Evolutionary conservation across 2,888 invertebrate genomes (phyloP).

Genomic region (Crossocerus cetratus): DNA sequence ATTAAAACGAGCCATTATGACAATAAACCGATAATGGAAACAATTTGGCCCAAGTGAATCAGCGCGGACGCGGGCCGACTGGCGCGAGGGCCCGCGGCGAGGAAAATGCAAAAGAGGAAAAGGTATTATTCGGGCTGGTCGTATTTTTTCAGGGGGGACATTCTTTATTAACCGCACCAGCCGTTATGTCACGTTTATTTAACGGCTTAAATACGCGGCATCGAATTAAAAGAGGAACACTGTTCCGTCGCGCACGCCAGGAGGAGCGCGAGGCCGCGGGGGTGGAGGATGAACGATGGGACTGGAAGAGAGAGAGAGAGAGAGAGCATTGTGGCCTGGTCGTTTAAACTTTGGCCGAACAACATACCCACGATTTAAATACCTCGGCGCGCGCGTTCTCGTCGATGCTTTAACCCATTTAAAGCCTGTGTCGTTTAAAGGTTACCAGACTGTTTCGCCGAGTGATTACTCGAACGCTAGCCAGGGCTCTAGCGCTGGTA

Average conservation of each 20-base stretch:
- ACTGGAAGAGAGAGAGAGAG: too few relatives aligned
- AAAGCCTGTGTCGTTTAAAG: conserved; percentile 12
- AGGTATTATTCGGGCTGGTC: not conserved
- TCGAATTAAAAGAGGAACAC: not conserved
- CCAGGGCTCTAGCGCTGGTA: not conserved
- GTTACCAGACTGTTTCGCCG: not conserved
- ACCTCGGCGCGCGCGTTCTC: not conserved
- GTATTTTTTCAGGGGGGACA: not conserved
- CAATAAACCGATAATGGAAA: too few relatives aligned
- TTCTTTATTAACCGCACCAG: not conserved
- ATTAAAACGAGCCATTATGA: too few relatives aligned
- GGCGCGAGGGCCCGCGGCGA: too few relatives aligned
- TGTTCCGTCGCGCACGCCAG: not conserved
- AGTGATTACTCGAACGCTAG: not conserved
- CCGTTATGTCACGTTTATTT: not conserved
- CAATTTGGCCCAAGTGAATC: too few relatives aligned
- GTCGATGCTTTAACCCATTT: conserved; percentile 3
- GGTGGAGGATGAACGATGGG: too few relatives aligned
- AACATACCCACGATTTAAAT: not conserved
- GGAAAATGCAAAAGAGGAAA: too few relatives aligned
- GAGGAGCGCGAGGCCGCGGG: not conserved
- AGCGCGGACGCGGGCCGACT: too few relatives aligned
- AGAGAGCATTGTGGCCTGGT: not conserved
- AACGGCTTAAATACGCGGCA: not conserved
- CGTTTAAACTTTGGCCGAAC: conserved; percentile 2